Base-by-base conservation (phyloP, 2,797 vertebrate genomes). In the Fistularia commersonii region DNA sequence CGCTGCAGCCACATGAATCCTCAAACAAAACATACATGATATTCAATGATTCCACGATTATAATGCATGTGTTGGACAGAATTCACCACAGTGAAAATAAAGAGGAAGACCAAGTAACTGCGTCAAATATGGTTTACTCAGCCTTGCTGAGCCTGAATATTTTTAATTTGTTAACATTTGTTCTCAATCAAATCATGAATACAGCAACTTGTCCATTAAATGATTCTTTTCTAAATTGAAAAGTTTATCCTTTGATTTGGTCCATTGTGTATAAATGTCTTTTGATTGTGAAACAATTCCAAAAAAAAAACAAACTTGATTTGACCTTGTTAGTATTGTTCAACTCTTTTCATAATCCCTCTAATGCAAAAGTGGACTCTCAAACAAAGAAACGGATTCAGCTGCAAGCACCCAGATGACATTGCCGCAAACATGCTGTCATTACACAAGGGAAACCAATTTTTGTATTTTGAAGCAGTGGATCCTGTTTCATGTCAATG, bases 401-500 rank as follows among this genome's bases (percentile, higher is more conserved):
- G 50, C 36, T 51, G 47, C 53, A 32, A 71, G 48, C 46, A 55
- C 12, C 47, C 46, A 54, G 56, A 38, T 68, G 43, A 61, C 54
- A 63, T 10, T 61, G 36, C 55, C 45, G 39, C 47, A 69, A 66
- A 66, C 35, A 71, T 74, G 66, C 48, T 79, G 64, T 81, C 69
- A 79, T 74, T 69, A 55, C 72, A 64, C 64, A 34, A 32, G 64
- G 52, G 65, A 66, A 14, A 53, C 72, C 51, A 9, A 12, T 45
- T 46, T 48, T 45, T 41, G 23, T 50, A 41, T 49, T 63, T 50
- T 41, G n/a, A 44, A 63, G 56, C 11, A 8, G 23, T 15, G 41
- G 69, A 64, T 74, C 61, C 84, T 86, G 85, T 66, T 81, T 61
- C 73, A 65, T 86, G 79, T 87, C 82, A 87, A 61, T 63, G 70